These are phyloP conservation scores for Meriones psammophilus DNA, from an alignment of 2,797 vertebrate genomes.

Conservation along the genomic window DNA sequence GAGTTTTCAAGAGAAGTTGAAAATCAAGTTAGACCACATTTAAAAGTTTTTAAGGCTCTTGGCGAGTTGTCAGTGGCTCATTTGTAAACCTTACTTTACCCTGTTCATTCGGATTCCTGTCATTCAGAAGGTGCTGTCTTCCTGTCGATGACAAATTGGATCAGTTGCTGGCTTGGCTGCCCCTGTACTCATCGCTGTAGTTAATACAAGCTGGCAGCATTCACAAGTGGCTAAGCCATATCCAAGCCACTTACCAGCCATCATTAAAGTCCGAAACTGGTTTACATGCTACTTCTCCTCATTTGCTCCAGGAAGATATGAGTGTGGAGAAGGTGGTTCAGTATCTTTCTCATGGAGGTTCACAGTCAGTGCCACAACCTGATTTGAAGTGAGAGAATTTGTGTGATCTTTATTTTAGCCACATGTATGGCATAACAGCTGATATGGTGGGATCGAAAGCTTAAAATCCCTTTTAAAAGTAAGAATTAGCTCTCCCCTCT, in stretches of 20 bases:
- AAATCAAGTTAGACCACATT: constrained; percentile 5
- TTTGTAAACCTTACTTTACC: neutral
- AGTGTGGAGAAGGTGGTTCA: neutral
- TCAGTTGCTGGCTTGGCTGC: neutral
- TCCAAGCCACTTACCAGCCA: neutral
- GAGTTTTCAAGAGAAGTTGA: constrained; percentile 24
- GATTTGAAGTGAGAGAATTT: constrained; percentile 58
- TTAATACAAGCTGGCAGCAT: neutral
- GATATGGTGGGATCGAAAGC: constrained; percentile 54
- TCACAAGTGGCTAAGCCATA: neutral
- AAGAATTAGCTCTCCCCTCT: constrained; percentile 46
- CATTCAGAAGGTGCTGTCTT: neutral
- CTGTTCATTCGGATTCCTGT: neutral
- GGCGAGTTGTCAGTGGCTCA: neutral
- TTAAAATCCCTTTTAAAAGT: constrained; percentile 57
- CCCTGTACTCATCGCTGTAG: neutral
- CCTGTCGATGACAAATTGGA: neutral
- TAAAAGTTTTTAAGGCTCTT: neutral
- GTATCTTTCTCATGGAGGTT: neutral
- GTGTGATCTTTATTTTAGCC: constrained; percentile 41
- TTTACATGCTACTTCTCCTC: neutral
- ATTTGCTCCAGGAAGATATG: constrained; percentile 40
- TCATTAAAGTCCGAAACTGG: neutral
- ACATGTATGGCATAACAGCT: constrained; percentile 1
- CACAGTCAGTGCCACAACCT: neutral